These are phyloP conservation scores for Uromys caudimaculatus DNA, from an alignment of 2,797 vertebrate species.

Conservation along the genomic window DNA sequence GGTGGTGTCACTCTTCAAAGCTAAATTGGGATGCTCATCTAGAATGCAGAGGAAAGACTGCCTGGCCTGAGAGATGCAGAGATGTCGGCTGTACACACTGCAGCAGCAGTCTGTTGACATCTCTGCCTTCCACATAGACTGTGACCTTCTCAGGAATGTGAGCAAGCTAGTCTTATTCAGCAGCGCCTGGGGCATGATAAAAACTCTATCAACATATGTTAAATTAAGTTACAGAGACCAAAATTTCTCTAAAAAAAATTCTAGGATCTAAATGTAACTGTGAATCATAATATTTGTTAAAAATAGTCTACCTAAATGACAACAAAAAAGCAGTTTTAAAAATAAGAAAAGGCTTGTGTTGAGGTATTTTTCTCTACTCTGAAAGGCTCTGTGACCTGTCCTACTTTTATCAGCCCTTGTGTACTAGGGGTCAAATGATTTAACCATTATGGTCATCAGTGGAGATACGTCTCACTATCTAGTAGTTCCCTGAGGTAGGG, in stretches of 20 bases:
- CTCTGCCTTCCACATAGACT: background rate
- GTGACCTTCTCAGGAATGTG: slow-evolving; percentile 57
- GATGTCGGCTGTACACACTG: background rate
- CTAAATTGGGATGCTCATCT: background rate
- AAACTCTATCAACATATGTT: slow-evolving; percentile 63
- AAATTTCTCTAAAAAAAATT: slow-evolving; percentile 52
- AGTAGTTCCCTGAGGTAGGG: background rate
- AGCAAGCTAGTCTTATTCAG: slow-evolving; percentile 54
- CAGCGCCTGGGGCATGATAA: slow-evolving; percentile 38
- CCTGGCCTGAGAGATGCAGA: background rate
- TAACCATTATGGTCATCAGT: background rate
- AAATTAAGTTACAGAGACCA: slow-evolving; percentile 51
- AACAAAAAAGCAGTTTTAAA: slow-evolving; percentile 55
- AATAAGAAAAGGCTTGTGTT: slow-evolving; percentile 15
- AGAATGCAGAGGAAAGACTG: background rate
- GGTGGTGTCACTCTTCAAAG: background rate
- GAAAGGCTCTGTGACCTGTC: background rate
- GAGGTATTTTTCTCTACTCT: background rate
- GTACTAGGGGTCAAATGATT: background rate
- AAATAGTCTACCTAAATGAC: slow-evolving; percentile 71
- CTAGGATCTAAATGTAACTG: slow-evolving; percentile 56
- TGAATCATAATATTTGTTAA: slow-evolving; percentile 72
- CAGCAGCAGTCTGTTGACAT: background rate
- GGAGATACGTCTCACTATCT: accelerated
- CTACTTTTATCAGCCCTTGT: background rate